Conservation (phyloP, 2,888 invertebrate species). For the Erebia palarica region DNA sequence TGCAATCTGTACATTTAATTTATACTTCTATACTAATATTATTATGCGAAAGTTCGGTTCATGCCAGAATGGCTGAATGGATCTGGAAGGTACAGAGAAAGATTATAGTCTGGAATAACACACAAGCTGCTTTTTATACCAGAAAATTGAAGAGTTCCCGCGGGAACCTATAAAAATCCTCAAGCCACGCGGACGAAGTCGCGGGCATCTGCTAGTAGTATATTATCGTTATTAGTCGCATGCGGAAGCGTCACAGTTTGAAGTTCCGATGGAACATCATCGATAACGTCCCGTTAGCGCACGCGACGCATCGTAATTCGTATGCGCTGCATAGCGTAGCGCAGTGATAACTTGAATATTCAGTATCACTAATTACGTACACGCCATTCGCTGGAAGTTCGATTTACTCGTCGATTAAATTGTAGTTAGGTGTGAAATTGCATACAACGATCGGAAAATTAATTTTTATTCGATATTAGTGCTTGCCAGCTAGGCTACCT, state of each 20-base stretch:
- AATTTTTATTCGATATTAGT: no score
- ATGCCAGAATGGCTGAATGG: no score
- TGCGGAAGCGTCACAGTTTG: constrained; percentile 40
- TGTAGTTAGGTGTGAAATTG: background rate
- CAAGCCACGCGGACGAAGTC: no score
- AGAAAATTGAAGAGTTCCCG: no score
- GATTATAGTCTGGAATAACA: no score
- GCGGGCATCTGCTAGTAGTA: no score
- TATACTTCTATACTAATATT: no score
- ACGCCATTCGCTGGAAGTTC: background rate
- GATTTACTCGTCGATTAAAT: background rate
- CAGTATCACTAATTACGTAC: background rate
- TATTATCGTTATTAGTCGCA: constrained; percentile 23
- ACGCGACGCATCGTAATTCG: constrained; percentile 31
- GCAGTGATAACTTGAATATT: constrained; percentile 14
- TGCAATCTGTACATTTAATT: background rate
- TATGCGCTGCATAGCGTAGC: background rate
- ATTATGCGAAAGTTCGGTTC: no score
- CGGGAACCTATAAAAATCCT: no score
- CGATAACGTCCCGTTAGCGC: constrained; percentile 40
- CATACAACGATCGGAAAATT: background rate
- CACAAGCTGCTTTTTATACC: no score
- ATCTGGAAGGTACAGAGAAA: no score
- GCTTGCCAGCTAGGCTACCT: no score
- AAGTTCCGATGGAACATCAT: constrained; percentile 40